Evolutionary conservation across 2,888 invertebrate species (phyloP), one percentile per base, ranked within the genome.

Genomic region (Hyppa rectilinea): DNA sequence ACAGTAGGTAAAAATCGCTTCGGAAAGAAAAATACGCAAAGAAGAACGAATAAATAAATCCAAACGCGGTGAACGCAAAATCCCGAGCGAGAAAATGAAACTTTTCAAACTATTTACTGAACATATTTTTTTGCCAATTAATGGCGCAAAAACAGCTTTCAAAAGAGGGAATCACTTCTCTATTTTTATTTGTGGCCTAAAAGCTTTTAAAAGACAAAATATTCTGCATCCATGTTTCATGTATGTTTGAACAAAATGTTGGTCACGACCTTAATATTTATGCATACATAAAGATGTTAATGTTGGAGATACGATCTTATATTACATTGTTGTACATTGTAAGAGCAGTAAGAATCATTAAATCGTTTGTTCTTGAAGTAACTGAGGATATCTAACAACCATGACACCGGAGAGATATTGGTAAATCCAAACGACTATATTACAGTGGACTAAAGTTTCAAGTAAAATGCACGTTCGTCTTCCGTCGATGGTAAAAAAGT

Each of bases 231-330:
- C 66, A 72, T 50, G 34, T 62, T 62, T 66, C 58, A 62, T 53
- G 47, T 70, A 61, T 64, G 59, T 60, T 43, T 52, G 26, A 50
- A 63, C 61, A 40, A 65, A 60, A 76, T 52, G 61, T 76, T 62
- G 47, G 66, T 52, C 60, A 72, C 75, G 63, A 69, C 75, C 50
- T 63, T 68, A 78, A 63, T 68, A 50, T 79, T 79, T 68, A 74
- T 74, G 68, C 73, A 56, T 26, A 58, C 80, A 69, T 69, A 79
- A 74, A 74, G 29, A 74, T 68, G 52, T 69, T 68, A 55, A 63
- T 74, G 70, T 61, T 52, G 14, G 40, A 58, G 67, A 78, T 78
- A 76, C 43, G 47, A 78, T 76, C 61, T 66, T 78, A 66, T 61
- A 64, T 69, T 74, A 49, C 56, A 69, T 64, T 56, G 47, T 61